Percentiles rank a stretch among this genome's conserved stretches.
Conservation (phyloP, 1,140 invertebrate genomes). For the Drosophila sturtevanti region DNA sequence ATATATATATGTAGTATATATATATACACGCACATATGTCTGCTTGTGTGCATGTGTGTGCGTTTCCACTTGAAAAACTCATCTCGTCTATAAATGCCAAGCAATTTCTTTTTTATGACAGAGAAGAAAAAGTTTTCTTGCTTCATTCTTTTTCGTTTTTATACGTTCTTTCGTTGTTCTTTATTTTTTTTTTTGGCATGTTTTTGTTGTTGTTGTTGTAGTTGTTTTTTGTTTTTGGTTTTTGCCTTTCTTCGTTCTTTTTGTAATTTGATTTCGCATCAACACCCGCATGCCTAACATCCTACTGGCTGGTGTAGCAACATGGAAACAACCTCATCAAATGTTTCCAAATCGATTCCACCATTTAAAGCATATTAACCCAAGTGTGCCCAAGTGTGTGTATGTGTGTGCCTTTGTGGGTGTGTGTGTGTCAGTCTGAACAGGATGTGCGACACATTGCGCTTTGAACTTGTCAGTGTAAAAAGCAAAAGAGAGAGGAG, state of each 20-base stretch:
- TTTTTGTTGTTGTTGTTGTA: background rate
- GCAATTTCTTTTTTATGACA: slow-evolving; percentile 9
- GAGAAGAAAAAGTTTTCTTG: background rate
- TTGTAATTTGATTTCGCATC: slow-evolving; percentile 17
- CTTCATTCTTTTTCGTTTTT: background rate
- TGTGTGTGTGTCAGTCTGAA: background rate
- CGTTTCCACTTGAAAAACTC: slow-evolving; percentile 7
- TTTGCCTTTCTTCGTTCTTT: background rate
- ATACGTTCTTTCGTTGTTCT: background rate
- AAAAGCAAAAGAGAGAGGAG: background rate
- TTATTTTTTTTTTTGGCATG: background rate
- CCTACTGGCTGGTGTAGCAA: slow-evolving; percentile 32
- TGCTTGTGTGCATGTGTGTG: background rate
- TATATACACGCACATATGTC: background rate
- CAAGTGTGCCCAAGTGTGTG: slow-evolving; percentile 32
- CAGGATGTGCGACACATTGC: slow-evolving; percentile 53
- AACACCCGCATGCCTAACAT: slow-evolving; percentile 3
- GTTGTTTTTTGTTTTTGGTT: background rate
- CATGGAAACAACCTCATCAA: slow-evolving; percentile 52
- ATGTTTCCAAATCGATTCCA: slow-evolving; percentile 58
- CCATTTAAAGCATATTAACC: slow-evolving; percentile 60
- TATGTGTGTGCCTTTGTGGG: slow-evolving; percentile 4
- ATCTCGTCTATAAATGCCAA: slow-evolving; percentile 9
- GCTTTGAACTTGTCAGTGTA: slow-evolving; percentile 43
- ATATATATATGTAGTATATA: no score